Percentiles rank a stretch among this genome's conserved stretches.
phyloP scores from a whole-genome alignment of 2,797 vertebrate species.

The Phalanger gymnotis region DNA sequence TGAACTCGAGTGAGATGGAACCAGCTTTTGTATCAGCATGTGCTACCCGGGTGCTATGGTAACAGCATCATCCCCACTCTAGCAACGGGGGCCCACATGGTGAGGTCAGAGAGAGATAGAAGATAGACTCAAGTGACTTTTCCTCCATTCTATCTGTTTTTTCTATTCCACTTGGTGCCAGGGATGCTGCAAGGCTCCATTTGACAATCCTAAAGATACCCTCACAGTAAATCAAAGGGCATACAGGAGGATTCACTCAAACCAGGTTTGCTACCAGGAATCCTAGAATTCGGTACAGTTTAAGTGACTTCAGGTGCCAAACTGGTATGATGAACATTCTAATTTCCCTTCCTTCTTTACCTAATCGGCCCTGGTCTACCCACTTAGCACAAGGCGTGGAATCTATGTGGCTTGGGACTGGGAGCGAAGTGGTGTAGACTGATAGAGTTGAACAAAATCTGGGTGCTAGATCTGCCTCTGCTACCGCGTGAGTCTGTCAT shows the following conservation, averaged over 20 bases:
- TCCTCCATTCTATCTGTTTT: neutral
- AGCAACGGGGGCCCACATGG: neutral
- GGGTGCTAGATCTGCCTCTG: neutral
- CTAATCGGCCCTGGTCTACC: neutral
- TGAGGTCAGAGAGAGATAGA: constrained; percentile 18
- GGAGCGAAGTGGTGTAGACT: neutral
- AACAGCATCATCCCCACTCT: constrained; percentile 33
- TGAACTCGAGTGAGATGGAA: constrained; percentile 61
- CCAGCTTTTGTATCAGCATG: constrained; percentile 27
- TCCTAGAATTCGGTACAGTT: neutral
- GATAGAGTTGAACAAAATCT: neutral
- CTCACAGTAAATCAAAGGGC: neutral
- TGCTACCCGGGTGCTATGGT: constrained; percentile 50
- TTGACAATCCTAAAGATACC: neutral
- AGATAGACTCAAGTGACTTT: constrained; percentile 8
- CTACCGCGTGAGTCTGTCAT: neutral
- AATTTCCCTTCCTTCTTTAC: neutral
- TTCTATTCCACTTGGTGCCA: neutral
- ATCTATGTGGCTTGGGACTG: neutral
- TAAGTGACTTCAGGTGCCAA: neutral
- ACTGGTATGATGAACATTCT: neutral
- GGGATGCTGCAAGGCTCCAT: neutral
- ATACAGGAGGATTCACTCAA: neutral
- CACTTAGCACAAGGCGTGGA: neutral
- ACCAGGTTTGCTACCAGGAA: neutral